A percentile compares a stretch with the other conserved stretches of the same genome.
phyloP scores from a whole-genome alignment of 2,888 invertebrate species.

The Latheticus oryzae region DNA sequence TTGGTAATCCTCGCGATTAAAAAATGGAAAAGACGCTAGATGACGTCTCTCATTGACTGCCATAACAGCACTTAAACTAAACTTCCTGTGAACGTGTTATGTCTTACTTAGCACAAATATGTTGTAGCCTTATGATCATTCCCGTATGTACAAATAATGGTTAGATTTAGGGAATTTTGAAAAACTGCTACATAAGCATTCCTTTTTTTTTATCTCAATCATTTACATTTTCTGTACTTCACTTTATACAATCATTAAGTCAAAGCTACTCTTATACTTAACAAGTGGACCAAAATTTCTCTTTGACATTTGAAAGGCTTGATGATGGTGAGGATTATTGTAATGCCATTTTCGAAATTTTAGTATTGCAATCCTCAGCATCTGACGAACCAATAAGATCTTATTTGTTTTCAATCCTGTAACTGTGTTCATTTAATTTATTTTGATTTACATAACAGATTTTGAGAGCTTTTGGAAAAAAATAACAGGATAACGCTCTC shows the following conservation, averaged over 20 bases:
- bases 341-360: no score
- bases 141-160: conserved; percentile 30
- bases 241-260: conserved; percentile 33
- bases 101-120: conserved; percentile 30
- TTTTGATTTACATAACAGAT: conserved; percentile 29
- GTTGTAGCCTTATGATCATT: conserved; percentile 35
- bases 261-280: no score
- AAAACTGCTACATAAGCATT: conserved; percentile 22
- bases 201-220: conserved; percentile 14
- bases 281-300: conserved; percentile 38
- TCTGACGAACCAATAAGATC: conserved; percentile 1
- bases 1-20: background rate
- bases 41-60: conserved; percentile 18
- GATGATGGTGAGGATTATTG: background rate
- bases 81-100: conserved; percentile 22
- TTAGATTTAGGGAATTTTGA: conserved; percentile 25
- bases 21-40: conserved; percentile 1
- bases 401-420: conserved; percentile 17
- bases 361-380: conserved; percentile 1
- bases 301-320: conserved; percentile 3
- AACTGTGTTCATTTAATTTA: conserved; percentile 26
- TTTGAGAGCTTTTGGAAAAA: conserved; percentile 13
- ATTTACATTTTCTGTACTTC: conserved; percentile 4
- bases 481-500: conserved; percentile 12
- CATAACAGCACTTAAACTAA: conserved; percentile 25